These are phyloP conservation scores for Harlomillsia oculata DNA, from an alignment of 1,140 invertebrate genomes.

Conservation along the genomic window DNA sequence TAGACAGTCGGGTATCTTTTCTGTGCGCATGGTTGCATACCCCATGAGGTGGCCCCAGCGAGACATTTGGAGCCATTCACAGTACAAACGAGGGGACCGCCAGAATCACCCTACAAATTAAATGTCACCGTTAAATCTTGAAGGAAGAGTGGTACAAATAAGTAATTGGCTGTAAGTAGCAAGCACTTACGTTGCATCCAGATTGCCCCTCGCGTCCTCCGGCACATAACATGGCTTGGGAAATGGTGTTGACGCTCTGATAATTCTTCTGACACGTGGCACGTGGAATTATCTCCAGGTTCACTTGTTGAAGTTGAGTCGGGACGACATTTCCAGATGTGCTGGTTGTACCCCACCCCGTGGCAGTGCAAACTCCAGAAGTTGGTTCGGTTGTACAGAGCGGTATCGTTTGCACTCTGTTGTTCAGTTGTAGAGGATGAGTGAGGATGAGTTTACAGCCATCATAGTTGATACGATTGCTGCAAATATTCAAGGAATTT, in stretches of 20 bases:
- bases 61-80: conserved; percentile 14
- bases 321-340: conserved; percentile 11
- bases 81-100: conserved; percentile 26
- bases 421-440: conserved; percentile 4
- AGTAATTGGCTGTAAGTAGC: not conserved
- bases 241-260: conserved; percentile 15
- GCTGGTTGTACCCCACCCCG: conserved; percentile 14
- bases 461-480: conserved; percentile 36
- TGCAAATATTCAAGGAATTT: conserved; percentile 6
- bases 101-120: conserved; percentile 37
- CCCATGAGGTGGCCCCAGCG: conserved; percentile 16
- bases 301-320: conserved; percentile 11
- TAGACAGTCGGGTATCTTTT: conserved; percentile 14
- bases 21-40: conserved; percentile 23
- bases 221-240: conserved; percentile 18
- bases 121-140: too few relatives aligned
- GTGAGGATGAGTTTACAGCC: conserved; percentile 30
- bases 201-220: conserved; percentile 5
- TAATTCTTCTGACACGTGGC: conserved; percentile 3
- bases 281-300: conserved; percentile 3
- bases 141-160: not conserved
- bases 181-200: conserved; percentile 18
- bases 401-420: conserved; percentile 4
- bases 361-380: not conserved
- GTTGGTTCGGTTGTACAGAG: conserved; percentile 6